Percentiles rank a stretch among this genome's conserved stretches.
phyloP scores from a whole-genome alignment of 30 jellyfish, hydroid and myxozoan genomes.

The Sanderia malayensis region DNA sequence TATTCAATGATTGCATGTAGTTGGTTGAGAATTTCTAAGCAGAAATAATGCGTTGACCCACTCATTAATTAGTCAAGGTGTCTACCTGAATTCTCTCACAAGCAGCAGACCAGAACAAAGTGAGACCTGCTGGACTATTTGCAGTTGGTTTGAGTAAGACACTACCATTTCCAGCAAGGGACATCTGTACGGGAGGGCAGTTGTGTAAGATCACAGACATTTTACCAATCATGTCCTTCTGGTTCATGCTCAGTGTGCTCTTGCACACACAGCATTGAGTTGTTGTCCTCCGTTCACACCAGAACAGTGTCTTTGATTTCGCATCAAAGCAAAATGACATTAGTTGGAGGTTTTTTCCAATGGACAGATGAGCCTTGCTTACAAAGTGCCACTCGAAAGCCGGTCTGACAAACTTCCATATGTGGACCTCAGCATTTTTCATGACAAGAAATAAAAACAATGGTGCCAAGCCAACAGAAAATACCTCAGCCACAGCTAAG shows the following conservation, averaged over 20 bases:
- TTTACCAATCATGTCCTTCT: slow-evolving; percentile 16
- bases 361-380: slow-evolving; percentile 43
- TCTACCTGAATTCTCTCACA: slow-evolving; percentile 64
- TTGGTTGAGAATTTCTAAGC: too few relatives aligned
- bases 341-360: slow-evolving; percentile 63
- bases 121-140: slow-evolving; percentile 63
- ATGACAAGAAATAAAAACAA: slow-evolving; percentile 47
- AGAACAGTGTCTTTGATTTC: slow-evolving; percentile 50
- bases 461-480: slow-evolving; percentile 25
- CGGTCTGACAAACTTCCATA: slow-evolving; percentile 73
- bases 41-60: too few relatives aligned
- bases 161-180: slow-evolving; percentile 35
- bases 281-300: slow-evolving; percentile 91
- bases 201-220: slow-evolving; percentile 70
- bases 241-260: slow-evolving; percentile 26
- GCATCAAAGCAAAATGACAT: slow-evolving; percentile 59
- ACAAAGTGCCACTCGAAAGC: slow-evolving; percentile 71
- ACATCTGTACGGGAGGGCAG: slow-evolving; percentile 87
- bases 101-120: slow-evolving; percentile 74
- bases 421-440: slow-evolving; percentile 60
- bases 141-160: slow-evolving; percentile 57
- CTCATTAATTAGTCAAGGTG: too few relatives aligned
- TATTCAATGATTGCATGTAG: too few relatives aligned
- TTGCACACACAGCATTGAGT: slow-evolving; percentile 93
- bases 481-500: slow-evolving; percentile 34